Evolutionary conservation across 2,797 vertebrate species (phyloP).

Genomic region (Cynopterus sphinx): DNA sequence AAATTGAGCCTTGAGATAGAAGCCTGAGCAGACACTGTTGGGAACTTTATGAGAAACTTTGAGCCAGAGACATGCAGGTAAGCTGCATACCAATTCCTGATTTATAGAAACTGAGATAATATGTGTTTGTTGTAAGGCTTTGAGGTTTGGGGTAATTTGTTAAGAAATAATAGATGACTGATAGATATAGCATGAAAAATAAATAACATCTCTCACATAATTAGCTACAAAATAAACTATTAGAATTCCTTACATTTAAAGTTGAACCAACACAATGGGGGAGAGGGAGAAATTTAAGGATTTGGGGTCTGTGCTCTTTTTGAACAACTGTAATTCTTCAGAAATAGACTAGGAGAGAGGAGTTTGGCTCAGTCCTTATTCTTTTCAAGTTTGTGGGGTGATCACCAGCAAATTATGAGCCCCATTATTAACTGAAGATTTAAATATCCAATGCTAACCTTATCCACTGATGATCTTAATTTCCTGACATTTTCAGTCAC

Average conservation of each 20-base stretch:
- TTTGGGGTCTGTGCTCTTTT: background rate
- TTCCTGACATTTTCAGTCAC: background rate
- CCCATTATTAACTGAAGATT: background rate
- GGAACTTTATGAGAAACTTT: background rate
- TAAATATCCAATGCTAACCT: background rate
- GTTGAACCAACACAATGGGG: background rate
- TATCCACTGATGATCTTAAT: constrained; percentile 5
- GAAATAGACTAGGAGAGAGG: background rate
- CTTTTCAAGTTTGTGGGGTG: background rate
- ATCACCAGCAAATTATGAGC: background rate
- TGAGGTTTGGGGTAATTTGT: background rate
- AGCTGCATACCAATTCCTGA: background rate
- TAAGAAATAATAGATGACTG: background rate
- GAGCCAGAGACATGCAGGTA: background rate
- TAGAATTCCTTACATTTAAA: background rate
- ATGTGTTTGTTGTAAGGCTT: background rate
- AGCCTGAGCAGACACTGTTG: background rate
- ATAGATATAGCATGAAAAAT: constrained; percentile 24
- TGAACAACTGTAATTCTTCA: constrained; percentile 32
- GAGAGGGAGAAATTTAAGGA: background rate
- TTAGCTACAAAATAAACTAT: constrained; percentile 5
- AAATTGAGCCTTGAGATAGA: background rate
- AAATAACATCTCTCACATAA: background rate
- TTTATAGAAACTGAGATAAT: background rate
- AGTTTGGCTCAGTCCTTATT: constrained; percentile 3